Evolutionary conservation across 2,113 vertebrate genomes (phyloP).

Genomic region (Cisticola juncidis): DNA sequence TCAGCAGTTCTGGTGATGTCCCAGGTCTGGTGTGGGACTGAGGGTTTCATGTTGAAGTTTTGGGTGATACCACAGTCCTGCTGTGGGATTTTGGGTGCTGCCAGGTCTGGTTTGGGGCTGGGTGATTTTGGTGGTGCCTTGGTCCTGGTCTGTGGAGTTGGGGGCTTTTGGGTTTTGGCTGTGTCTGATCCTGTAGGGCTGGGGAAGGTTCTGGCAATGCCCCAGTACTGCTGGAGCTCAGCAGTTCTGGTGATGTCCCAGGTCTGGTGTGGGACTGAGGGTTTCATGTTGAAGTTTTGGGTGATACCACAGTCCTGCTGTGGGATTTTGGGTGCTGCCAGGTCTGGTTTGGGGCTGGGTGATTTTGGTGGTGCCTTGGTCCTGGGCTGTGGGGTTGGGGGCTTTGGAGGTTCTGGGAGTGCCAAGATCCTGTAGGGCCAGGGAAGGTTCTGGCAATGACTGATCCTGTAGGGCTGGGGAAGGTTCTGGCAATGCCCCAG

Average conservation of each 20-base stretch:
- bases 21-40: not conserved
- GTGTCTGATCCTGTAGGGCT: not conserved
- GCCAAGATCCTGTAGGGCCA: no score
- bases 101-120: not conserved
- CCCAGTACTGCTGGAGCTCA: not conserved
- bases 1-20: accelerated
- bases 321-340: not conserved
- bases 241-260: not conserved
- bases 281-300: not conserved
- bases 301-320: accelerated
- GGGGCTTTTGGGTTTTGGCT: not conserved
- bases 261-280: not conserved
- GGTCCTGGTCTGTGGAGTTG: not conserved
- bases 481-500: not conserved
- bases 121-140: not conserved
- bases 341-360: no score
- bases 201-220: not conserved
- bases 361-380: not conserved
- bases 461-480: not conserved
- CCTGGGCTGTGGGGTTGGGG: not conserved
- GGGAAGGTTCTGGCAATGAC: no score
- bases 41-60: not conserved
- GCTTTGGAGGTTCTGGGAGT: not conserved
- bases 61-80: accelerated
- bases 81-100: not conserved